Evolutionary conservation across 1,140 invertebrate species (phyloP).

Genomic region (Aporrectodea caliginosa): DNA sequence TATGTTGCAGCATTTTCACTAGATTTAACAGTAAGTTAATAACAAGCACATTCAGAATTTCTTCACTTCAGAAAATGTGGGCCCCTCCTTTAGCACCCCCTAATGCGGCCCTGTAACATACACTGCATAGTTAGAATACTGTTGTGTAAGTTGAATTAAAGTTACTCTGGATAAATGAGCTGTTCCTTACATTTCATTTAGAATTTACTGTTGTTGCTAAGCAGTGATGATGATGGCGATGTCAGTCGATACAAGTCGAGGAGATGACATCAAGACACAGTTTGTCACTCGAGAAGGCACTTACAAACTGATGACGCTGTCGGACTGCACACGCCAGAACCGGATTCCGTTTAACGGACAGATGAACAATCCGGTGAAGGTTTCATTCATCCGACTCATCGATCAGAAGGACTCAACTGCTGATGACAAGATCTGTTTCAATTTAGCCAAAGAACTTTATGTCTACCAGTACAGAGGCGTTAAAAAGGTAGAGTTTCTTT

Average conservation of each 20-base stretch:
- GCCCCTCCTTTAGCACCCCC: too few species aligned
- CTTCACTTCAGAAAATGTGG: too few species aligned
- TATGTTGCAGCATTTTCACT: too few species aligned
- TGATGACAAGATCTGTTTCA: conserved; percentile 89
- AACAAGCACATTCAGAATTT: too few species aligned
- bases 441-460: conserved; percentile 93
- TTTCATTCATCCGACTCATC: conserved; percentile 81
- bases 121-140: too few species aligned
- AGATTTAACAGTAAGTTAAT: too few species aligned
- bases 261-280: conserved; percentile 90
- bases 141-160: too few species aligned
- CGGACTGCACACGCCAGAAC: conserved; percentile 89
- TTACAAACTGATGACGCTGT: conserved; percentile 85
- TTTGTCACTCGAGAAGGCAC: conserved; percentile 90
- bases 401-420: conserved; percentile 52
- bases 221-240: too few species aligned
- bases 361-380: conserved; percentile 75
- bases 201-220: too few species aligned
- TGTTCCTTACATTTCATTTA: too few species aligned
- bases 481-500: conserved; percentile 71
- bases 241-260: background rate
- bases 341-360: conserved; percentile 64
- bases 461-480: conserved; percentile 93
- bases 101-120: too few species aligned
- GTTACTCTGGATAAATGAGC: too few species aligned